Evolutionary conservation across 2,113 vertebrate species (phyloP).

Genomic region (Ascaphus truei): DNA sequence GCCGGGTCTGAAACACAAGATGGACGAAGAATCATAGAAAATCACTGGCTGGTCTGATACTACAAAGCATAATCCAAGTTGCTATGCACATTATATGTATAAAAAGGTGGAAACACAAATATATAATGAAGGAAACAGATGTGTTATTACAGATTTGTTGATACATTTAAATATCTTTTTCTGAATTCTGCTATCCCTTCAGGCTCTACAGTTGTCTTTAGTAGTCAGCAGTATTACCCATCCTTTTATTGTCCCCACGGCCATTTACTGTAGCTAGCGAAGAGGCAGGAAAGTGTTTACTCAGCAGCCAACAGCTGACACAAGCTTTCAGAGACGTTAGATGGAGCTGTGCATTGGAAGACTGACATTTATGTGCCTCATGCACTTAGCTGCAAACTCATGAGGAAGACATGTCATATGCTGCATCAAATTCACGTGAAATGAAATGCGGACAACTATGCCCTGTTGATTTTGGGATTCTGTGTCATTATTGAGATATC

Average conservation of each 20-base stretch:
- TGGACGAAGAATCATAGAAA: background rate
- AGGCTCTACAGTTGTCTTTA: no score
- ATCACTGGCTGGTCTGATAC: background rate
- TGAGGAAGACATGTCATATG: no score
- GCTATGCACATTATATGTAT: background rate
- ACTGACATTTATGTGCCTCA: no score
- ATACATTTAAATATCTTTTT: background rate
- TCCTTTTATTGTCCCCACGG: background rate
- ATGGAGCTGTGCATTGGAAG: background rate
- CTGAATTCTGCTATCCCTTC: background rate
- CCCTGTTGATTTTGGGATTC: no score
- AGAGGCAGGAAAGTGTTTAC: background rate
- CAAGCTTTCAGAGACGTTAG: background rate
- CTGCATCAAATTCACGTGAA: no score
- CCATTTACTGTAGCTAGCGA: background rate
- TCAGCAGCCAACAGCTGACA: background rate
- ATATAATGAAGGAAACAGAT: no score
- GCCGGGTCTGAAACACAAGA: conserved; percentile 61
- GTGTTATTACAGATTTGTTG: no score
- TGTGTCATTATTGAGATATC: no score
- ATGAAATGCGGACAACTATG: no score
- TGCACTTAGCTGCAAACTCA: no score
- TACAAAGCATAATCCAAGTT: background rate
- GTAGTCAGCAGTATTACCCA: background rate
- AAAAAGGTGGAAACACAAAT: background rate